A percentile compares a stretch with the other conserved stretches of the same genome.
Conservation (phyloP, 2,113 vertebrate species). For the Aspidoscelis tigris region DNA sequence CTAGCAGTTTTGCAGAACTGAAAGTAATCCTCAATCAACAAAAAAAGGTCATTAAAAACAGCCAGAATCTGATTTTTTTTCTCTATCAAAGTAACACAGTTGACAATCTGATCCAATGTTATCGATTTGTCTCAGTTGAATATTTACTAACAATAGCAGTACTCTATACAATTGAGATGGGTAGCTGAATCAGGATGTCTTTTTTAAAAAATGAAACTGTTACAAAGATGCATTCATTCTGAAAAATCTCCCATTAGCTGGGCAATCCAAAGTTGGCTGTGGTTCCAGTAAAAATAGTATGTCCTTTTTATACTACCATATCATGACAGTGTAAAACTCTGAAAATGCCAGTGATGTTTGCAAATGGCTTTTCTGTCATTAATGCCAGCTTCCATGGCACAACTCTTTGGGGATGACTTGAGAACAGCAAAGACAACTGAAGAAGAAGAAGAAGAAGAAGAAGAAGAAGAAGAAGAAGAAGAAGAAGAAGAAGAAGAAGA, state of each 20-base stretch:
- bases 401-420: neutral
- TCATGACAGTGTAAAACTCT: neutral
- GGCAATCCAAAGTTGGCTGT: neutral
- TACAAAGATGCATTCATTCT: too few species aligned
- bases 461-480: too few species aligned
- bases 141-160: neutral
- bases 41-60: slow-evolving; percentile 31
- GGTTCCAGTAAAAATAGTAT: neutral
- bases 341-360: neutral
- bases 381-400: neutral
- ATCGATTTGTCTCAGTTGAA: slow-evolving; percentile 4
- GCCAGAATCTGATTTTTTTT: slow-evolving; percentile 10
- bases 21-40: slow-evolving; percentile 33
- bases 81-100: slow-evolving; percentile 1
- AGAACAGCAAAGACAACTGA: neutral
- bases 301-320: neutral
- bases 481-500: too few species aligned
- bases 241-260: neutral
- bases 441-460: too few species aligned
- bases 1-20: slow-evolving; percentile 23
- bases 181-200: too few species aligned
- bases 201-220: too few species aligned
- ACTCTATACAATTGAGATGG: too few species aligned
- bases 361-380: neutral
- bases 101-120: neutral